Evolutionary conservation across 2,888 invertebrate genomes (phyloP), one percentile per base, ranked within the genome.

Genomic region (Ennomos erosarius): DNA sequence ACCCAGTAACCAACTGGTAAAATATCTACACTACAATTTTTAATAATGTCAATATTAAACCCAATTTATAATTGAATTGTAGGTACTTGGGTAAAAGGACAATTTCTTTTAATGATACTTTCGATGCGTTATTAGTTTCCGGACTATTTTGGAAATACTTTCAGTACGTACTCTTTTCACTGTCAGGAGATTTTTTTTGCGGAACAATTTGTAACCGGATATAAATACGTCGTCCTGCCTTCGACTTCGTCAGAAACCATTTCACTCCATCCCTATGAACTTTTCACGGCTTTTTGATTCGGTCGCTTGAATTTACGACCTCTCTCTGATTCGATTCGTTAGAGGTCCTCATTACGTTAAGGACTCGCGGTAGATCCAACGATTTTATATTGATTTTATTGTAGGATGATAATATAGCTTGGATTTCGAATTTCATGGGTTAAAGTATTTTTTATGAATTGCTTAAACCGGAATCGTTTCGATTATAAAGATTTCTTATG

Each of bases 221-320:
- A n/a, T n/a, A n/a, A n/a, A n/a, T n/a, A 26, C 33, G 26, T 8
- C 42, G 34, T 46, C 12, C 53, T 37, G 35, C 26, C 36, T 40
- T 50, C 34, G n/a, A n/a, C n/a, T n/a, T n/a, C 37, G 26, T 39
- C 37, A 12, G 13, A 26, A 26, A 26, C 0, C 6, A 26, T 26
- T 13, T 12, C 11, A 42, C 16, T 8, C 39, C 56, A 43, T 52
- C 55, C 52, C 58, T 59, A 68, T 55, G 58, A 65, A 60, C 62
- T 70, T 75, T 73, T 69, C 66, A 68, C 64, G 60, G 66, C 63
- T 70, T 67, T 68, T 67, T 69, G 71, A 69, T 68, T 73, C 62
- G 57, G 55, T 58, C 55, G 62, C 57, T 46, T 51, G 61, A 67
- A 65, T 67, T 69, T 64, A 67, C 62, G 58, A 57, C 46, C 62